Conservation (phyloP, 2,888 invertebrate species). For the Ryuthela nishihirai region DNA sequence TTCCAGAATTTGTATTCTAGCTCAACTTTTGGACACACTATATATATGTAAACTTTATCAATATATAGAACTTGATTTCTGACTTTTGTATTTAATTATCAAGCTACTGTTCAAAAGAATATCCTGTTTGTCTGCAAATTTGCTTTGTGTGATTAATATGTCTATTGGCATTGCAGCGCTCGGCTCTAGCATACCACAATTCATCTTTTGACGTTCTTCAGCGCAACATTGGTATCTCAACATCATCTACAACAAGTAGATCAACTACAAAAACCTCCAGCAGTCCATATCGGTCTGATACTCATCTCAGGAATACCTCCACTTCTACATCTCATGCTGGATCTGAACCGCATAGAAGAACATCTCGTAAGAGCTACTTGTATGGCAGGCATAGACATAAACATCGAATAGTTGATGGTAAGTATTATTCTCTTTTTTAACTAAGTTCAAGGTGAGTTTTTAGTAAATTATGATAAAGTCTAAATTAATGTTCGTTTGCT, state of each 20-base stretch:
- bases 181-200: conserved; percentile 75
- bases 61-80: no score
- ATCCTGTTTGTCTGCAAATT: no score
- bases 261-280: conserved; percentile 87
- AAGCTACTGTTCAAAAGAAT: no score
- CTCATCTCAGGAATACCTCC: conserved; percentile 48
- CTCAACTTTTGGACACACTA: no score
- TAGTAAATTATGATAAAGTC: no score
- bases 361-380: conserved; percentile 26
- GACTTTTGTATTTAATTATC: no score
- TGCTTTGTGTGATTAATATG: no score
- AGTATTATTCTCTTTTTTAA: not conserved
- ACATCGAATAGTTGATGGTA: conserved; percentile 29
- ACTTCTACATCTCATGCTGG: conserved; percentile 44
- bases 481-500: no score
- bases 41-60: no score
- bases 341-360: conserved; percentile 19
- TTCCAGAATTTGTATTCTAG: no score
- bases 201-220: conserved; percentile 50
- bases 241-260: conserved; percentile 88
- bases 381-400: conserved; percentile 23
- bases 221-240: conserved; percentile 76
- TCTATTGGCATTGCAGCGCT: conserved; percentile 57
- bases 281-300: conserved; percentile 70
- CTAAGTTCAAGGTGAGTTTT: not conserved